Evolutionary conservation across 2,113 vertebrate species (phyloP), one percentile per base, ranked within the genome.

Genomic region (Rhodinocichla rosea): DNA sequence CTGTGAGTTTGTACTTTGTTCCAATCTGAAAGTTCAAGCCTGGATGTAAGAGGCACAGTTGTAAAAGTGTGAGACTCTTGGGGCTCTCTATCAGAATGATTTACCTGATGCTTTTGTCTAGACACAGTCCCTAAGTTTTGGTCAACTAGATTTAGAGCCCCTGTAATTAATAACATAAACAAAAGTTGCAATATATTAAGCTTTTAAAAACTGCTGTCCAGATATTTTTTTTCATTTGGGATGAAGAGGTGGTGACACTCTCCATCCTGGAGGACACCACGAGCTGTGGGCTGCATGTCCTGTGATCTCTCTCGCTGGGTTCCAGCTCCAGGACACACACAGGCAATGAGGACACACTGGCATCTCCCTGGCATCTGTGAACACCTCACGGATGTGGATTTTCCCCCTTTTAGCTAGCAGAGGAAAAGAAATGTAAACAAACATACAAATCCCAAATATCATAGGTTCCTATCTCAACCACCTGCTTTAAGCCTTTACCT

Each of bases 241-340:
- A 4, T 26, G n/a, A 55, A 37, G 14, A 32, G 13, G 28, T 13
- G 33, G 17, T 9, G 20, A 35, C 22, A 23, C 24, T 18, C n/a
- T 23, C 20, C 0, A 13, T 10, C 12, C 12, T 0, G 3, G 5
- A 3, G 11, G 20, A 35, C 52, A 40, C 24, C 27, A 13, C 0
- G 2, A 23, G 55, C 55, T 7, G 26, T 17, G 40, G 6, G 19
- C 21, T 37, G 26, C 0, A 0, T 5, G 8, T 1, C 18, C 24
- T 35, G 12, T 7, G 30, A 15, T 22, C 27, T 13, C 23, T 0
- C 65, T 73, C 0, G 0, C 20, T 5, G 5, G 3, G 7, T 30
- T 63, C 74, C 57, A 71, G 67, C 50, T 56, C 32, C 26, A 7
- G 35, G 13, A 17, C 3, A 3, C 12, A 4, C 0, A 0, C 7